phyloP scores from a whole-genome alignment of 2,797 vertebrate species.

The Coregonus ussuriensis region DNA sequence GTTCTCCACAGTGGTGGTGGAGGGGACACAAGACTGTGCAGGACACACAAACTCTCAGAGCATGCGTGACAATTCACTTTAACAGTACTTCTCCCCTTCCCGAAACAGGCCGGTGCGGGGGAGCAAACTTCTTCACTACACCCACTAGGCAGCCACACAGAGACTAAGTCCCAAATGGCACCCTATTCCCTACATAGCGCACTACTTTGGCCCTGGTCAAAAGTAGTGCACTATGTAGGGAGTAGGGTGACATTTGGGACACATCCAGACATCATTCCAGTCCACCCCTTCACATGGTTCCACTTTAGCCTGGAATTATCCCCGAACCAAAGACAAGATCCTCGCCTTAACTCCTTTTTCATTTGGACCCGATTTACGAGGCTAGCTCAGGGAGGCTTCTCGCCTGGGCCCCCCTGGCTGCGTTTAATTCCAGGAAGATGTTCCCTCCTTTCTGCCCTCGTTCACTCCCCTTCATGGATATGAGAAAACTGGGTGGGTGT shows the following conservation, averaged over 20 bases:
- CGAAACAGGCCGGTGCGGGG: background rate
- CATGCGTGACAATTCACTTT: background rate
- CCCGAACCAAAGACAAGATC: constrained; percentile 49
- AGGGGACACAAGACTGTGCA: background rate
- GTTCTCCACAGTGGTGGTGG: no score
- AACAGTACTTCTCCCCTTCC: background rate
- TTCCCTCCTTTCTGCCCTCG: no score
- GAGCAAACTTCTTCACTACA: background rate
- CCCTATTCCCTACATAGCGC: background rate
- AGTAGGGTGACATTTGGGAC: background rate
- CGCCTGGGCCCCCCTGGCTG: background rate
- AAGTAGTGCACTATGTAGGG: no score
- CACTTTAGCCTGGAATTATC: constrained; percentile 66
- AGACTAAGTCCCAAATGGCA: background rate
- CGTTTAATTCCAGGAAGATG: no score
- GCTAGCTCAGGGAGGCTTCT: constrained; percentile 26
- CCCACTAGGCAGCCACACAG: background rate
- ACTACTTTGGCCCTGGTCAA: background rate
- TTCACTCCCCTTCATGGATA: no score
- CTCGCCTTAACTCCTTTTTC: constrained; percentile 53
- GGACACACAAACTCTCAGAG: background rate
- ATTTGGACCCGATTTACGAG: constrained; percentile 65
- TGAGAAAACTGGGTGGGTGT: no score
- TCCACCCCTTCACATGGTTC: constrained; percentile 62
- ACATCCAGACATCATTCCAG: background rate